Evolutionary conservation across 2,888 invertebrate genomes (phyloP), one percentile per base, ranked within the genome.

Genomic region (Drosophila anomalipes): DNA sequence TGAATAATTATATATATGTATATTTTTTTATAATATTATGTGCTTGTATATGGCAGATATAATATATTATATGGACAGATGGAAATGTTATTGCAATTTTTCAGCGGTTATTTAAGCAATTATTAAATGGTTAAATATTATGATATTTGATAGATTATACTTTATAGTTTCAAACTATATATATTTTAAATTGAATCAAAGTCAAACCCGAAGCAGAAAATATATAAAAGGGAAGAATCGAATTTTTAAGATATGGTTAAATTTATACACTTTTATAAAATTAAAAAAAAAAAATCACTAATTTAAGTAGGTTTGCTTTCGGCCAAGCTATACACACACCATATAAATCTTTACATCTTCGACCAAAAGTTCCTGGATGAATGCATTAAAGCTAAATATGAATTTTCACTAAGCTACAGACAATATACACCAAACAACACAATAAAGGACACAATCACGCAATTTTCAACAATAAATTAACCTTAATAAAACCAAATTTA

Each of bases 401-500:
- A 5, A 0, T 6, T 12, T 49, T 33, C 19, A 33, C 19, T 19
- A 10, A 39, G 6, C 22, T 51, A 56, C n/a, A 5, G 14, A 28
- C 0, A 6, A 68, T 30, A 30, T 26, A 54, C 54, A 60, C 14
- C 33, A 54, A 28, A 54, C 28, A 70, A 30, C 56, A 74, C 44
- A 49, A 35, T 44, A 22, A 65, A 30, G 26, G 7, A 49, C 58
- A 76, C 81, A 79, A 57, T 68, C 78, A 79, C 78, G 61, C 78
- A 79, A 81, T 72, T 79, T 41, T 54, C 4, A 65, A 72, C 22
- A 65, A 22, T 49, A 54, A 39, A 32, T 44, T 22, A 22, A 65
- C 35, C 58, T 28, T n/a, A 35, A 64, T 26, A 10, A 37, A 32
- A 26, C 51, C 44, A 80, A 30, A 57, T 52, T 19, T 10, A 19